These are phyloP conservation scores for Leucophora obtusa DNA, from an alignment of 2,888 invertebrate genomes.

Conservation along the genomic window DNA sequence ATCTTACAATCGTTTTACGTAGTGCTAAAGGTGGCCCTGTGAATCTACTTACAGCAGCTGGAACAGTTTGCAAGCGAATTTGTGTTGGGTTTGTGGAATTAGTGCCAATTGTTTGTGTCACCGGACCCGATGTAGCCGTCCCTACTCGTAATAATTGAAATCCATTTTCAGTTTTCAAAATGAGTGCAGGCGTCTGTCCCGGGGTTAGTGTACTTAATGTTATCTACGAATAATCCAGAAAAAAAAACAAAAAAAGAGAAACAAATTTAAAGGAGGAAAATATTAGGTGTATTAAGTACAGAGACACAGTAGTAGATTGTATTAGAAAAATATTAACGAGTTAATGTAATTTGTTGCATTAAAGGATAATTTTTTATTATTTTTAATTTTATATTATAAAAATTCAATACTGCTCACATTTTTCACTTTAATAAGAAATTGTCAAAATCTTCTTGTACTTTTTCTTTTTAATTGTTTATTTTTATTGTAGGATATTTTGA, in stretches of 20 bases:
- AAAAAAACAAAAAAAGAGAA: constrained; percentile 44
- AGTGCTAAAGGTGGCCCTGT: constrained; percentile 82
- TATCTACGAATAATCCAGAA: constrained; percentile 82
- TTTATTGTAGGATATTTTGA: too few species aligned
- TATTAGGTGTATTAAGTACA: constrained; percentile 38
- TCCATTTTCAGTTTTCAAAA: constrained; percentile 98
- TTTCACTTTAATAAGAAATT: too few species aligned
- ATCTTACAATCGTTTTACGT: constrained; percentile 81
- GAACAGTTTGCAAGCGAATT: constrained; percentile 91
- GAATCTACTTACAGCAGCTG: constrained; percentile 91
- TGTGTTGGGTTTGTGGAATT: constrained; percentile 84
- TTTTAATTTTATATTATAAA: too few species aligned
- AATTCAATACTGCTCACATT: too few species aligned
- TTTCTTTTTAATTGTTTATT: too few species aligned
- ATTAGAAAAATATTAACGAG: background rate
- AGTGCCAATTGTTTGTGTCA: constrained; percentile 79
- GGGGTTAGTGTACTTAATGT: constrained; percentile 93
- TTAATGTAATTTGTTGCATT: constrained; percentile 5
- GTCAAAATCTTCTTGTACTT: too few species aligned
- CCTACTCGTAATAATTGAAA: constrained; percentile 94
- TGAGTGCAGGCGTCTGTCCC: constrained; percentile 91
- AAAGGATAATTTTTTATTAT: too few species aligned
- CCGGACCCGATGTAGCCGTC: constrained; percentile 84
- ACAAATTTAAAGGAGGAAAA: constrained; percentile 54
- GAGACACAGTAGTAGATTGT: constrained; percentile 25